Percentiles rank a stretch among this genome's conserved stretches.
These are phyloP conservation scores for Onychostruthus taczanowskii DNA, from an alignment of 2,113 vertebrate genomes.

Conservation along the genomic window DNA sequence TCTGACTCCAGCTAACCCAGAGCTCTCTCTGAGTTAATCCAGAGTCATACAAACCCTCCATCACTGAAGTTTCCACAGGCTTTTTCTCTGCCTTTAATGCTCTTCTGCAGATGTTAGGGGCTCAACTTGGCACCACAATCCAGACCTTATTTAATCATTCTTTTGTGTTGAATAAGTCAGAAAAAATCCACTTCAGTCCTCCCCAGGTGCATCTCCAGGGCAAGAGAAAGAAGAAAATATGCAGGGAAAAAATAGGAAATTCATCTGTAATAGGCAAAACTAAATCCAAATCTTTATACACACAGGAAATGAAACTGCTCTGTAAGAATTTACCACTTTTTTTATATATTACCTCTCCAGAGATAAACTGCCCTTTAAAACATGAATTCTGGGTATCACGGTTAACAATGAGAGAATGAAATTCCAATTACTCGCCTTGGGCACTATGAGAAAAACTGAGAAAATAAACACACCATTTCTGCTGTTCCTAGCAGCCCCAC, in stretches of 20 bases:
- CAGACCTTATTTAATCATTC: background rate
- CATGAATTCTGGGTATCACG: rapidly evolving
- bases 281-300: background rate
- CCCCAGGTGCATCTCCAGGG: background rate
- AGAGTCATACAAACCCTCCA: background rate
- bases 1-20: background rate
- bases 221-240: background rate
- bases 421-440: background rate
- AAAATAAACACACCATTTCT: background rate
- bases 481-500: background rate
- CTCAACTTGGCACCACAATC: background rate
- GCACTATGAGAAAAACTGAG: background rate
- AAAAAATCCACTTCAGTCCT: background rate
- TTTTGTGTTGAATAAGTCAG: background rate
- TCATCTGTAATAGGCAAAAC: background rate
- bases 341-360: background rate
- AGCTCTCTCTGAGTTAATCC: background rate
- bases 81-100: background rate
- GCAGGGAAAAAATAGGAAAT: background rate
- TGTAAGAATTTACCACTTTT: background rate
- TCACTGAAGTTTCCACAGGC: background rate
- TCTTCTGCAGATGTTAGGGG: background rate
- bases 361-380: background rate
- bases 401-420: background rate
- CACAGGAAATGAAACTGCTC: background rate